Evolutionary conservation across 2,113 vertebrate genomes (phyloP), one percentile per base, ranked within the genome.

Genomic region (Sinocyclocheilus maitianheensis): DNA sequence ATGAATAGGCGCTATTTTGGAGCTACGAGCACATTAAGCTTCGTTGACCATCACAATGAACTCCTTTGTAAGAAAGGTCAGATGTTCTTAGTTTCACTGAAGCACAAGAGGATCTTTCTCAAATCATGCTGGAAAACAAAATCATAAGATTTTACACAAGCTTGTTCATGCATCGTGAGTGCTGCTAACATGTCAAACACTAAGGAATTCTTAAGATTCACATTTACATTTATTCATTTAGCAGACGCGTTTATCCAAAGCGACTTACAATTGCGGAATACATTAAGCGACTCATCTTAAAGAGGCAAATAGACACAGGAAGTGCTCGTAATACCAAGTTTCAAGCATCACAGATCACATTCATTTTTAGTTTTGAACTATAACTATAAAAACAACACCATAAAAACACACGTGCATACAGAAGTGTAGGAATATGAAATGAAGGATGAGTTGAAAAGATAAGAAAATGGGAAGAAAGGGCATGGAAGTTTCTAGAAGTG

Each of bases 51-150:
- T 46, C 72, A 75, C 72, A 46, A 75, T 48, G 11, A 75, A 48
- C 11, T 24, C 16, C 67, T 72, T 72, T 72, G 69, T 72, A 76
- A 24, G 5, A 24, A 78, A 60, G 16, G 34, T 80, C 77, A 80
- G 58, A 78, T 78, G 18, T 60, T 37, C 18, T 14, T 60, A 18
- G 3, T 71, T 37, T 30, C 67, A 71, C 5, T 77, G 7, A 79
- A 40, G 30, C 18, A 79, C 53, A 18, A 34, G 24, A 18, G 37
- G 77, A 5, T 14, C 53, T 14, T 40, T 24, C 5, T 40, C 20
- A 80, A 16, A 58, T 78, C 51, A 78, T 37, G 30, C 16, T 60
- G 77, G 10, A n/a, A 20, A 13, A 40, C 77, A 62, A 60, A 48
- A 77, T 53, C 46, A 77, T 12, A 60, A 60, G 3, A 0, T 9